Conservation (phyloP, 2,888 invertebrate species). For the Athetis lepigone region DNA sequence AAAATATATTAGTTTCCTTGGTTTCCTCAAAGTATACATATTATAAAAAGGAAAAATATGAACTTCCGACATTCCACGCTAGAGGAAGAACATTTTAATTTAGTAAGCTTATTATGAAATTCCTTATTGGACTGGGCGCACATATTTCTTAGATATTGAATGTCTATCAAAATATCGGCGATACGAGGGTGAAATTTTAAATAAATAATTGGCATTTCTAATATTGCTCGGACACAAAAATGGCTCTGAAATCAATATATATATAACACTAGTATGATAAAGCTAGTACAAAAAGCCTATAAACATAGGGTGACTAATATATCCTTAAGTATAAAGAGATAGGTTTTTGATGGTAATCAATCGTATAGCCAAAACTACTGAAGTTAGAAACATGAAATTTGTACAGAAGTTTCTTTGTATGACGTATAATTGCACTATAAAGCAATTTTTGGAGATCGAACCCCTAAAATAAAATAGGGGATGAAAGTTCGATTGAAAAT, state of each 20-base stretch:
- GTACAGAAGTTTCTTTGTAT: too few species aligned
- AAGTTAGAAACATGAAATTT: too few species aligned
- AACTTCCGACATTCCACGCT: slow-evolving; percentile 56
- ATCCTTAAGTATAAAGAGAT: too few species aligned
- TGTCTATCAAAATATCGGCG: slow-evolving; percentile 55
- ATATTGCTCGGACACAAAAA: slow-evolving; percentile 20
- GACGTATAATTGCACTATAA: too few species aligned
- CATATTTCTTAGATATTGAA: slow-evolving; percentile 69
- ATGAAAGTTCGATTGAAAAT: too few species aligned
- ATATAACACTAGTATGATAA: too few species aligned
- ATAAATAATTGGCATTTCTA: slow-evolving; percentile 60
- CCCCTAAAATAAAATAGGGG: too few species aligned
- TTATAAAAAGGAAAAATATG: slow-evolving; percentile 23
- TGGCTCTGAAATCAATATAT: neutral
- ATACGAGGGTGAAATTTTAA: slow-evolving; percentile 55
- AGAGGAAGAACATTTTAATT: slow-evolving; percentile 72
- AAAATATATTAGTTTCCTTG: neutral
- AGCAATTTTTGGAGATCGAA: too few species aligned
- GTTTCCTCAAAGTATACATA: slow-evolving; percentile 22
- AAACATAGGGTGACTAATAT: too few species aligned
- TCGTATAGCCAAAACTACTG: too few species aligned
- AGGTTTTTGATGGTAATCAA: too few species aligned
- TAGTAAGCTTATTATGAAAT: slow-evolving; percentile 77
- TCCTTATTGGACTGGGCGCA: slow-evolving; percentile 67
- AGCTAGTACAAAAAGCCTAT: too few species aligned